Evolutionary conservation across 2,888 invertebrate species (phyloP).

Genomic region (Harpalus rubripes): DNA sequence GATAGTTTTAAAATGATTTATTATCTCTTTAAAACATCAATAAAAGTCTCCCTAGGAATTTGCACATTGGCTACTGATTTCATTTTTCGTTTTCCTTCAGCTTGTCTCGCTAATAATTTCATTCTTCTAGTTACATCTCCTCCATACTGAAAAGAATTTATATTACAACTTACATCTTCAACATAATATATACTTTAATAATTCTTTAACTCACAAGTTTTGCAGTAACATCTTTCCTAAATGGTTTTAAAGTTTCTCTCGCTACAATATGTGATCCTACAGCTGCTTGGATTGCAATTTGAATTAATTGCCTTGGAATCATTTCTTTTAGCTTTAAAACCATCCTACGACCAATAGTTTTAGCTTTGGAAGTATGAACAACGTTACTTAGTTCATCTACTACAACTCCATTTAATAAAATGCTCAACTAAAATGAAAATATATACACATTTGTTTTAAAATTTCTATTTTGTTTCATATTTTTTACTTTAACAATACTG

Average conservation of each 20-base stretch:
- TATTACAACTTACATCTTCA: slow-evolving; percentile 41
- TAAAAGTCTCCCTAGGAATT: slow-evolving; percentile 95
- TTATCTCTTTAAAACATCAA: slow-evolving; percentile 91
- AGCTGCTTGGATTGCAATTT: slow-evolving; percentile 92
- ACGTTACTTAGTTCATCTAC: slow-evolving; percentile 93
- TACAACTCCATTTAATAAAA: slow-evolving; percentile 87
- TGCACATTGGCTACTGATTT: slow-evolving; percentile 93
- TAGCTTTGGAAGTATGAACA: slow-evolving; percentile 86
- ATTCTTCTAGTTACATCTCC: slow-evolving; percentile 94
- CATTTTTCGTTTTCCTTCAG: slow-evolving; percentile 97
- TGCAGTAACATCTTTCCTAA: slow-evolving; percentile 94
- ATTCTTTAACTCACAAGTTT: slow-evolving; percentile 86
- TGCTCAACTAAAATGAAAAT: slow-evolving; percentile 81
- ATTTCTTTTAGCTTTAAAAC: slow-evolving; percentile 88
- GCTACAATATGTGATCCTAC: slow-evolving; percentile 89
- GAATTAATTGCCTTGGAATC: slow-evolving; percentile 93
- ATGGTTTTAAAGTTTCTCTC: slow-evolving; percentile 91
- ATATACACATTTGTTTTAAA: too few relatives aligned
- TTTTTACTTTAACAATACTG: slow-evolving; percentile 86
- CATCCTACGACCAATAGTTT: slow-evolving; percentile 83
- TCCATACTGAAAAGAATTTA: slow-evolving; percentile 85
- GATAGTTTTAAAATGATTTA: slow-evolving; percentile 49
- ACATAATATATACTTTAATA: slow-evolving; percentile 13
- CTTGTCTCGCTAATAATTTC: slow-evolving; percentile 93
- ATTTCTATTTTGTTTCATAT: not conserved